Base-by-base conservation (phyloP, 1,140 invertebrate genomes). In the Procambarus clarkii region DNA sequence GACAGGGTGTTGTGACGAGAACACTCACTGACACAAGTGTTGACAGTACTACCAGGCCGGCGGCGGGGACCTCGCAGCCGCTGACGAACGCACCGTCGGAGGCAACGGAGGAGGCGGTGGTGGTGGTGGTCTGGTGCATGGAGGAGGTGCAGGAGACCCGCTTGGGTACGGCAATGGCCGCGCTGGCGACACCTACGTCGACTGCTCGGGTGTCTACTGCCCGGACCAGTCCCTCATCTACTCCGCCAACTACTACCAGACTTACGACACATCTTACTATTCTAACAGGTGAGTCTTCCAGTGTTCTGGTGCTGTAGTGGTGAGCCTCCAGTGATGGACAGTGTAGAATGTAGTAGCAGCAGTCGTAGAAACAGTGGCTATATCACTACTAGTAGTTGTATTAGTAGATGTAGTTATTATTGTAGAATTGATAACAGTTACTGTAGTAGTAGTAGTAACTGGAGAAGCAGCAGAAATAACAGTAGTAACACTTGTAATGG, bases 221-320 rank as follows among this genome's bases (percentile, higher is more conserved):
- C 90, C 90, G 3, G 90, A 91, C 64, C 90, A 91, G 84, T 91
- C 90, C 0, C 58, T 91, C n/a, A n/a, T 91, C 71, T 91, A 91
- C 77, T 69, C 88, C 15, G 64, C 78, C 84, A 91, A 91, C 84
- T 91, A 91, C 79, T 91, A 91, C 78, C 90, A 91, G 84, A 54
- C 77, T 7, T 82, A 86, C 79, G 77, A 91, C 46, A 15, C 60
- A n/a, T 91, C 76, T 8, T 91, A 85, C 81, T 91, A 91, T 54
- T 79, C 74, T 45, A 91, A 79, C 71, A 91, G 88, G 88, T 85
- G 48, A 74, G n/a, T 34, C 34, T 34, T 34, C 34, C 34, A 34
- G 34, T 34, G 34, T 34, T 34, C 34, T 34, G 34, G 34, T 34
- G 34, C 34, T 34, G 34, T 34, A 34, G 34, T 34, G 34, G 34